Conservation (phyloP, 2,888 invertebrate genomes). For the Zhuqinia jingwanae region DNA sequence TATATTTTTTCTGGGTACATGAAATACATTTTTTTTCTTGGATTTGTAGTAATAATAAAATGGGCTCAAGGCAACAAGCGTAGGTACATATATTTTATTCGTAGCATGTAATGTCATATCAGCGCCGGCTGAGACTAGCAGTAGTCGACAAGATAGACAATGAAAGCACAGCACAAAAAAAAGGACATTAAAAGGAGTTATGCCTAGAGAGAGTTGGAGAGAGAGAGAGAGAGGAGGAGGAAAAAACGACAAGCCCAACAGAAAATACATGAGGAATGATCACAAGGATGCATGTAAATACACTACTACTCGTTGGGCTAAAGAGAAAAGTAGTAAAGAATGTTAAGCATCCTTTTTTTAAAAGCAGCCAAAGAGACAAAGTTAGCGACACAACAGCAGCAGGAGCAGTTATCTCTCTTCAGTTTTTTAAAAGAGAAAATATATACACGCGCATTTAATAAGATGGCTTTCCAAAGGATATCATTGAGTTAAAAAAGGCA, state of each 20-base stretch:
- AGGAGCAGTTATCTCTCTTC: not conserved
- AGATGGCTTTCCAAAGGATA: conserved; percentile 14
- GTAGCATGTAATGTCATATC: not conserved
- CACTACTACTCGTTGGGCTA: not conserved
- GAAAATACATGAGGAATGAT: conserved; percentile 23
- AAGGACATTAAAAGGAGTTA: conserved; percentile 53
- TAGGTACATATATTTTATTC: not conserved
- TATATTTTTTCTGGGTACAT: not conserved
- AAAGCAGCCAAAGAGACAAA: not conserved
- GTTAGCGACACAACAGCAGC: not conserved
- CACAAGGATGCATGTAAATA: not conserved
- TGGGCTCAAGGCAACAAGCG: conserved; percentile 52
- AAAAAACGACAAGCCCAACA: not conserved
- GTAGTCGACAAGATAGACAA: conserved; percentile 24
- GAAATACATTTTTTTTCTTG: not conserved
- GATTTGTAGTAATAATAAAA: conserved; percentile 2
- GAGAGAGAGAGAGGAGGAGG: too few species aligned
- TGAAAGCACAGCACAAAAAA: conserved; percentile 30
- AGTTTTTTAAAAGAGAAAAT: not conserved
- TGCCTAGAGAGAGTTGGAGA: not conserved
- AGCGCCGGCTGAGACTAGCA: conserved; percentile 48
- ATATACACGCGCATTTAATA: conserved; percentile 37
- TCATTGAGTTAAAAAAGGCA: not conserved
- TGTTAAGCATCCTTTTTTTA: conserved; percentile 34
- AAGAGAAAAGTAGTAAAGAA: conserved; percentile 27